Percentiles rank a stretch among this genome's conserved stretches.
Conservation (phyloP, 2,113 vertebrate species). For the Periophthalmodon schlosseri region DNA sequence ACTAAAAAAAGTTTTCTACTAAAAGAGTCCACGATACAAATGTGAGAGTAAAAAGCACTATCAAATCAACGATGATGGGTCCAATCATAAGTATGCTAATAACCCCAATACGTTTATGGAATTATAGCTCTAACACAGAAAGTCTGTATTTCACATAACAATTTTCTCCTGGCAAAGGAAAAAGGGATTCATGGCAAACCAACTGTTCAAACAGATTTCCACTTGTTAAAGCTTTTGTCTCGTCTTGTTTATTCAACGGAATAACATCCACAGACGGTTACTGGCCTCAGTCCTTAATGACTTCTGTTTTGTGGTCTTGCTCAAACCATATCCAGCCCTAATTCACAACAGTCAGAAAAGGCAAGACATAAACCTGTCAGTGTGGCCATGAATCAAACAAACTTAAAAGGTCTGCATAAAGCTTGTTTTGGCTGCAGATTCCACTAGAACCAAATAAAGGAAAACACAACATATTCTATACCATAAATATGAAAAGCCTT, state of each 20-base stretch:
- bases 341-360: slow-evolving; percentile 19
- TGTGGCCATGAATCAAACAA: slow-evolving; percentile 1
- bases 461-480: background rate
- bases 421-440: background rate
- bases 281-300: slow-evolving; percentile 49
- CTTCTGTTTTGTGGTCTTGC: slow-evolving; percentile 33
- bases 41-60: slow-evolving; percentile 4
- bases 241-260: slow-evolving; percentile 58
- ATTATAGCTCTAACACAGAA: background rate
- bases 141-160: background rate
- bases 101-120: background rate
- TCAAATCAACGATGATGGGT: background rate
- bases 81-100: background rate
- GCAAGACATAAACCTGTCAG: slow-evolving; percentile 8
- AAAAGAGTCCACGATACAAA: background rate
- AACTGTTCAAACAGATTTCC: slow-evolving; percentile 36
- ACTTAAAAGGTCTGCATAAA: background rate
- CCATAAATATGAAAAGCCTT: background rate
- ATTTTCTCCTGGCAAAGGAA: slow-evolving; percentile 3
- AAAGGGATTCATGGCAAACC: slow-evolving; percentile 38
- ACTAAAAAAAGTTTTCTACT: slow-evolving; percentile 6
- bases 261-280: slow-evolving; percentile 66
- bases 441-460: background rate
- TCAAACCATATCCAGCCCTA: slow-evolving; percentile 21
- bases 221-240: slow-evolving; percentile 41